Evolutionary conservation across 2,113 vertebrate species (phyloP), one percentile per base, ranked within the genome.

Genomic region (Lates calcarifer): DNA sequence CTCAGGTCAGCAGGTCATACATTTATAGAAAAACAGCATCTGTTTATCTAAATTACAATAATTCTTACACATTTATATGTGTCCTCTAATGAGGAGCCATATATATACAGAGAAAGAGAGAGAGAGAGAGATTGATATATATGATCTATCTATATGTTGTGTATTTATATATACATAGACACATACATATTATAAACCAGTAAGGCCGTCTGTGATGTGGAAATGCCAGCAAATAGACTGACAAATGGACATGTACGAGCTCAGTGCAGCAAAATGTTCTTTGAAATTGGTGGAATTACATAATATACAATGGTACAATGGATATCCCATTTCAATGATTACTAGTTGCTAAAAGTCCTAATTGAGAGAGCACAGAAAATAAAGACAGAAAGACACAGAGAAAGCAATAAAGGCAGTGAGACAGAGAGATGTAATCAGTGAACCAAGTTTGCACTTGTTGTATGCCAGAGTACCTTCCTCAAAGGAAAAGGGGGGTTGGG

Each of bases 371-470:
- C 74, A 78, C 11, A 13, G 65, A 77, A 83, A 82, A 90, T 74
- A 77, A 74, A 87, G 80, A 74, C 57, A 81, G 61, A 77, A 64
- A 85, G 79, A 81, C 39, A 51, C 64, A 89, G 82, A 87, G 85
- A 86, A 86, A 85, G 79, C 84, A 82, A 84, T 83, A 82, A 74
- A 87, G 70, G 66, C 66, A 85, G 74, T 43, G 57, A 91, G 69
- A 88, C 83, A 82, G 64, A 92, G 76, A 88, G 89, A 91, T 92
- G 77, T 91, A 92, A 93, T 91, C 92, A 91, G 88, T 75, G 60
- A 83, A 91, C 85, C 94, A 89, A 91, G 94, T 94, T 94, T 86
- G 90, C 93, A 93, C 93, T 93, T 93, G 94, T 91, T 81, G 74
- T 87, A 90, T 91, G 87, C 87, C 71, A 85, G 84, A 91, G 80